phyloP scores from a whole-genome alignment of 2,113 vertebrate genomes.

The Clarias magur region DNA sequence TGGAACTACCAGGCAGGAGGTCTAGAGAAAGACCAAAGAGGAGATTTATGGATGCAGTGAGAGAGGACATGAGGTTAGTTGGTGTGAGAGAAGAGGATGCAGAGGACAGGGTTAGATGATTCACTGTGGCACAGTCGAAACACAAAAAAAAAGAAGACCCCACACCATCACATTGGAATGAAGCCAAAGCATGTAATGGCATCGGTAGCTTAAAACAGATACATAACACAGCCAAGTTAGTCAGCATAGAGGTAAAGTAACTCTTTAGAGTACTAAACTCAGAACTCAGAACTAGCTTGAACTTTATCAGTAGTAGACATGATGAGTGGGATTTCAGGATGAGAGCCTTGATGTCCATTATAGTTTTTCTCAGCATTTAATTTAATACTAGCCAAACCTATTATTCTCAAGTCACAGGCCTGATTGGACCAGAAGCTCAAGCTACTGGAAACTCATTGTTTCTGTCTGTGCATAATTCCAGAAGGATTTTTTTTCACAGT shows the following conservation, averaged over 20 bases:
- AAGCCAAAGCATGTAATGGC: no score
- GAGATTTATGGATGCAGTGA: no score
- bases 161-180: background rate
- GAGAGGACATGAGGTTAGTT: no score
- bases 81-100: no score
- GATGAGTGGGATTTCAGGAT: background rate
- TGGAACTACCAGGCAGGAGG: no score
- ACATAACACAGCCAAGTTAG: background rate
- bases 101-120: no score
- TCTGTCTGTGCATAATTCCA: background rate
- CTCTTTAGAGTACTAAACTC: background rate
- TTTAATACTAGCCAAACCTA: background rate
- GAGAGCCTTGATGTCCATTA: background rate
- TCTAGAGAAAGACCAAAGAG: no score
- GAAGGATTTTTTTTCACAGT: background rate
- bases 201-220: background rate
- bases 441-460: constrained; percentile 22
- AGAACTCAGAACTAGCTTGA: background rate
- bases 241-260: background rate
- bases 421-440: constrained; percentile 2
- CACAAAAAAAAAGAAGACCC: no score
- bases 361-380: background rate
- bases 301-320: background rate
- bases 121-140: no score
- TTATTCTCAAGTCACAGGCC: constrained; percentile 1